These are phyloP conservation scores for Alethe diademata DNA, from an alignment of 2,113 vertebrate genomes.

Conservation along the genomic window DNA sequence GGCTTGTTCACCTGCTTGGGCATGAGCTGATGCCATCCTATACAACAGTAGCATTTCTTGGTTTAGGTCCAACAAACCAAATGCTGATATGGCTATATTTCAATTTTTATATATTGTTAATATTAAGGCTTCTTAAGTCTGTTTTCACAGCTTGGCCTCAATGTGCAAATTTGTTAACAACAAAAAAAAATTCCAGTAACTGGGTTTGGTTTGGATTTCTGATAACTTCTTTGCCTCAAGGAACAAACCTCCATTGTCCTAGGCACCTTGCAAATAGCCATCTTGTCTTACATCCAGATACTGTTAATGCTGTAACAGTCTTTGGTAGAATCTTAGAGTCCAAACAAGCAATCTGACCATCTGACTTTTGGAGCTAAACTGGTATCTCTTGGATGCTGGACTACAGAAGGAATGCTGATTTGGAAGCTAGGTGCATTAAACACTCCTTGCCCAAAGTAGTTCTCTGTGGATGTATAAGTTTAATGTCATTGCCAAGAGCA, in stretches of 20 bases:
- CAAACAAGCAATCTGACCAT: not conserved
- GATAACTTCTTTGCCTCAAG: not conserved
- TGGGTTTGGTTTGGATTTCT: not conserved
- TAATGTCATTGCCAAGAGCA: not conserved
- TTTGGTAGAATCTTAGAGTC: not conserved
- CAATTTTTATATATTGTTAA: not conserved
- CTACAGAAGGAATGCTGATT: not conserved
- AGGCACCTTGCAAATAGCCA: not conserved
- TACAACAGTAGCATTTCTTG: not conserved
- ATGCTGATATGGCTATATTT: not conserved
- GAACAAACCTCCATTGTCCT: not conserved
- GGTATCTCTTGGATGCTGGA: not conserved
- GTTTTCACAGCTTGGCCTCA: not conserved
- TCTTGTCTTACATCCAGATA: not conserved
- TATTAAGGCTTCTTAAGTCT: not conserved
- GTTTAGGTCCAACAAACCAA: not conserved
- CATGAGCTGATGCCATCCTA: not conserved
- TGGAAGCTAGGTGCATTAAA: not conserved
- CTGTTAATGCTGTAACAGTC: not conserved
- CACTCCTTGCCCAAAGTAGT: not conserved
- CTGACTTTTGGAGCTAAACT: not conserved
- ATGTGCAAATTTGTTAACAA: not conserved
- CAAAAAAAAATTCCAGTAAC: fast-evolving
- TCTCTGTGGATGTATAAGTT: not conserved
- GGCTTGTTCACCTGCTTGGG: not conserved